A percentile compares a stretch with the other conserved stretches of the same genome.
Conservation (phyloP, 2,797 vertebrate species). For the Chaetodon trifasciatus region DNA sequence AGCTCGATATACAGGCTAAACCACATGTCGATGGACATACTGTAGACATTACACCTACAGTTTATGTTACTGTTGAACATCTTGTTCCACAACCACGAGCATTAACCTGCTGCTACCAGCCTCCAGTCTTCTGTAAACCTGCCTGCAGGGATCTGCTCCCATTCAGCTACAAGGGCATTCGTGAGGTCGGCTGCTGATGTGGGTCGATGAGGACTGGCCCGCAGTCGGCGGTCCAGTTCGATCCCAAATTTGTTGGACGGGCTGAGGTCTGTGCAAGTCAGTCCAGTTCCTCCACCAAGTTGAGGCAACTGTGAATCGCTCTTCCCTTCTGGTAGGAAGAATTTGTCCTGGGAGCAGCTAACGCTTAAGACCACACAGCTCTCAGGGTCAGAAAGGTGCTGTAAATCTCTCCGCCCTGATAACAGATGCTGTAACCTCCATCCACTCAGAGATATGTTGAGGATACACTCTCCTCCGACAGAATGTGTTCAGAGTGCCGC, state of each 20-base stretch:
- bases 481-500: no score
- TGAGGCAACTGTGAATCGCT: background rate
- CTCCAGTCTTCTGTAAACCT: no score
- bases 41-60: no score
- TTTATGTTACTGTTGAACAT: background rate
- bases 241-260: background rate
- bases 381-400: slow-evolving; percentile 13
- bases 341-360: slow-evolving; percentile 25
- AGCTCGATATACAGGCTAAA: background rate
- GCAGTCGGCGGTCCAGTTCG: background rate
- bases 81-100: background rate
- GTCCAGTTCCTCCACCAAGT: background rate
- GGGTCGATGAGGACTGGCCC: background rate
- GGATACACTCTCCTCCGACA: background rate
- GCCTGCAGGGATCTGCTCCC: no score
- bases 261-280: background rate
- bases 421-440: background rate
- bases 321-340: background rate
- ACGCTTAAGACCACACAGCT: slow-evolving; percentile 14
- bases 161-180: background rate
- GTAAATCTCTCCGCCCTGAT: slow-evolving; percentile 27
- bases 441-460: background rate
- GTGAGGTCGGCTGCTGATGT: background rate
- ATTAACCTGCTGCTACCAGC: background rate
- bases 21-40: background rate